phyloP scores from a whole-genome alignment of 2,888 invertebrate species.

The Thecocarcelia acutangulata region DNA sequence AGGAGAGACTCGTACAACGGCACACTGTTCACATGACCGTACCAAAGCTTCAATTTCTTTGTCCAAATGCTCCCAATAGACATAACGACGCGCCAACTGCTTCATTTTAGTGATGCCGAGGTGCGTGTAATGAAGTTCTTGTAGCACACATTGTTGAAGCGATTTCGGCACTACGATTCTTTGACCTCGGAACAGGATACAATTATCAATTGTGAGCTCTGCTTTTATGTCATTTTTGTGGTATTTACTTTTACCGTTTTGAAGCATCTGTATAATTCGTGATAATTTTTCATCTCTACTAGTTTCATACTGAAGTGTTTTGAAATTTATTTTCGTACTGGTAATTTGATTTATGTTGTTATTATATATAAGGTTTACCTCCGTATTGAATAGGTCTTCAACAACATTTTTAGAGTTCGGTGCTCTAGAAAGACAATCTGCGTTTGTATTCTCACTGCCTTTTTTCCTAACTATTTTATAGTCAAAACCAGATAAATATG shows the following conservation, averaged over 20 bases:
- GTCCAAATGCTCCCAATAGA: slow-evolving; percentile 31
- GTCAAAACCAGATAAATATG: background rate
- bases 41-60: slow-evolving; percentile 36
- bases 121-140: slow-evolving; percentile 43
- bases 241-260: too few relatives aligned
- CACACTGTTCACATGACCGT: slow-evolving; percentile 18
- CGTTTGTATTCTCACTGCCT: slow-evolving; percentile 11
- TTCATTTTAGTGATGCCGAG: slow-evolving; percentile 38
- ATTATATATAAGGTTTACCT: background rate
- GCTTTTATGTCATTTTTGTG: background rate
- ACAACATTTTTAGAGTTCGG: too few relatives aligned
- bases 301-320: background rate
- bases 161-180: slow-evolving; percentile 22
- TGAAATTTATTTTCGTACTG: background rate
- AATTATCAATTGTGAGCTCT: slow-evolving; percentile 14
- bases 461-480: background rate
- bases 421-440: slow-evolving; percentile 23
- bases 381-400: too few relatives aligned
- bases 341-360: slow-evolving; percentile 4
- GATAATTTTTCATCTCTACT: background rate
- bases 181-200: slow-evolving; percentile 22
- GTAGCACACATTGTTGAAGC: slow-evolving; percentile 16
- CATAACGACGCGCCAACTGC: slow-evolving; percentile 26
- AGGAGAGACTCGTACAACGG: slow-evolving; percentile 11
- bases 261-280: background rate